Evolutionary conservation across 64 coral and sea anemone species (phyloP).

Genomic region (Montipora foliosa): DNA sequence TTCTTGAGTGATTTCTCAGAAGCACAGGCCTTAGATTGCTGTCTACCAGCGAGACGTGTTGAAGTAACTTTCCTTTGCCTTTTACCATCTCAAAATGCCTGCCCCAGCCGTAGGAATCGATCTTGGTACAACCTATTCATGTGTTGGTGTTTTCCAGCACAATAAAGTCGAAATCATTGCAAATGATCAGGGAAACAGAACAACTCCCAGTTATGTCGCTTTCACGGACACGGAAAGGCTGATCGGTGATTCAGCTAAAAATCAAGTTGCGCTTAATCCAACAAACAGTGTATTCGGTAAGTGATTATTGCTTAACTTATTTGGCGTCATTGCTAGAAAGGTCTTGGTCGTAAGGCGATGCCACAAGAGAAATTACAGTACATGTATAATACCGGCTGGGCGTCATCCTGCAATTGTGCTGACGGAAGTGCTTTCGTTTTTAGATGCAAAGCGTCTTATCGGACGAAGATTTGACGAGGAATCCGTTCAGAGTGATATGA

Average conservation of each 20-base stretch:
- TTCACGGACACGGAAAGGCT: constrained; percentile 80
- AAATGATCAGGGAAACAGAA: constrained; percentile 85
- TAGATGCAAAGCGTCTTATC: constrained; percentile 88
- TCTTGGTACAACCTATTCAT: constrained; percentile 88
- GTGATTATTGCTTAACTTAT: not conserved
- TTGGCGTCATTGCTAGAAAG: not conserved
- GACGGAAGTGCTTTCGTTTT: constrained; percentile 28
- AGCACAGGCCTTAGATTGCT: too few species aligned
- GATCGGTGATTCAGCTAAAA: constrained; percentile 82
- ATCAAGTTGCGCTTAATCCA: constrained; percentile 91
- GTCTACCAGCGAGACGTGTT: too few species aligned
- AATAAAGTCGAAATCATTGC: constrained; percentile 94
- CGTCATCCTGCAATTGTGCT: constrained; percentile 9
- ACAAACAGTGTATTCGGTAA: constrained; percentile 76
- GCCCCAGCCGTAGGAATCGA: constrained; percentile 85
- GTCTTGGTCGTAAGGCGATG: not conserved
- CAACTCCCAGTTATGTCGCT: constrained; percentile 86
- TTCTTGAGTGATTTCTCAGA: too few species aligned
- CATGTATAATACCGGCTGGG: not conserved
- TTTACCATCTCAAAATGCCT: constrained; percentile 10
- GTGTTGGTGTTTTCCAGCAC: constrained; percentile 87
- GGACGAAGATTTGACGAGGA: constrained; percentile 72
- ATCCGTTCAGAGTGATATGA: constrained; percentile 62
- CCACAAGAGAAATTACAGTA: not conserved
- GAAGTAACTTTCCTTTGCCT: not conserved